Percentiles rank a stretch among this genome's conserved stretches.
Evolutionary conservation across 2,888 invertebrate genomes (phyloP).

Genomic region (Cerceris ruficornis): DNA sequence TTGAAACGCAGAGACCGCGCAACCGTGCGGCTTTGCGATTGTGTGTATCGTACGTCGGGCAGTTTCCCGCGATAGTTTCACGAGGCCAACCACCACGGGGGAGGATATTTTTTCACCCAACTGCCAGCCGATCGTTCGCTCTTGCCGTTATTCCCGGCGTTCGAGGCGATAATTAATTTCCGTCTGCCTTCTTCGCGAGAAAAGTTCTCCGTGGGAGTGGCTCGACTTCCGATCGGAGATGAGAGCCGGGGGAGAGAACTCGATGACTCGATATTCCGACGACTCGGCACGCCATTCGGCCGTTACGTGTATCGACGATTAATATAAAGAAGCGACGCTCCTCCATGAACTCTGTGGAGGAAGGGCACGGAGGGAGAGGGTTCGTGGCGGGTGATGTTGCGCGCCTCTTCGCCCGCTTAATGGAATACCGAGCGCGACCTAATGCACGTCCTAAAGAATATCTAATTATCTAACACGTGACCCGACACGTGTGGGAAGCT

Average conservation of each 20-base stretch:
- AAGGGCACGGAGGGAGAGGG: conserved; percentile 36
- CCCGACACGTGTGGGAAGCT: conserved; percentile 80
- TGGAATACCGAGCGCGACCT: conserved; percentile 69
- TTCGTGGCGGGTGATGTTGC: conserved; percentile 39
- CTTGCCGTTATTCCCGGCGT: conserved; percentile 19
- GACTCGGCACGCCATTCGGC: conserved; percentile 72
- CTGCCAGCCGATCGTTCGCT: conserved; percentile 33
- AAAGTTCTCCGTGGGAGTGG: conserved; percentile 38
- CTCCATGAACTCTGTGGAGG: conserved; percentile 14
- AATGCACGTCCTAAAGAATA: conserved; percentile 79
- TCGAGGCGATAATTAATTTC: conserved; percentile 58
- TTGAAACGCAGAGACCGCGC: not conserved
- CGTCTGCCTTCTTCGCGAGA: conserved; percentile 40
- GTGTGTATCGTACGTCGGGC: too few species aligned
- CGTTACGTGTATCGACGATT: conserved; percentile 75
- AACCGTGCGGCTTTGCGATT: too few species aligned
- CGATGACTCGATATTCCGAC: conserved; percentile 46
- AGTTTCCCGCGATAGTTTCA: too few species aligned
- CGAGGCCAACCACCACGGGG: too few species aligned
- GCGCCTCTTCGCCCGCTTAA: conserved; percentile 59
- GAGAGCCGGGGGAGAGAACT: conserved; percentile 38
- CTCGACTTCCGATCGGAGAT: conserved; percentile 61
- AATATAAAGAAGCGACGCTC: conserved; percentile 66
- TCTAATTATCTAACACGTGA: conserved; percentile 82
- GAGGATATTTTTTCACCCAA: too few species aligned